Evolutionary conservation across 2,888 invertebrate species (phyloP), one percentile per base, ranked within the genome.

Genomic region (Drymonia ruficornis): DNA sequence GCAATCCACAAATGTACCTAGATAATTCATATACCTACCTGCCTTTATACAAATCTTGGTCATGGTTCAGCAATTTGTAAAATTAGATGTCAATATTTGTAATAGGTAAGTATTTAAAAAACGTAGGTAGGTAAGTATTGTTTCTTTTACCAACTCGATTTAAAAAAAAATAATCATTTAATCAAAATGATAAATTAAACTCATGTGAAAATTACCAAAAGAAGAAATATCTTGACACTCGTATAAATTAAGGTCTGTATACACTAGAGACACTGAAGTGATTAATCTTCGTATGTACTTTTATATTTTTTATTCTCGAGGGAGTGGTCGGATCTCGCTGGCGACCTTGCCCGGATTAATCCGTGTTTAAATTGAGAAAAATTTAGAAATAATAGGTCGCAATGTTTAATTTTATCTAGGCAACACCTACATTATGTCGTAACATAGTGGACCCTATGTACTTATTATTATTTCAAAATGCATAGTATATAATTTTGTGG

Each of bases 401-500:
- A 53, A 59, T 49, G 28, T 54, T 65, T 74, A 70, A 78, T 59
- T 67, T 75, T 70, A 76, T 65, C 69, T 78, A 81, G 71, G 74
- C 70, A 72, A 74, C 72, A 72, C 64, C 76, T 81, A 82, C 72
- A 72, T 70, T 69, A 67, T 65, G 63, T 52, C 63, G 65, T 69
- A 72, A 77, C 74, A 74, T 72, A 77, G 78, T 84, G 84, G 84
- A 83, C 84, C 84, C 84, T 81, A 83, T 74, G 67, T 80, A 77
- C 74, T 82, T 81, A 80, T 63, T 64, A 59, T 70, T 61, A 46
- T 53, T 46, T 31, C 2, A 43, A 63, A 62, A 42, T 56, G 51
- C 59, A 13, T 11, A 6, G 40, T 40, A 38, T 15, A 28, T 23
- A 31, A 31, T 31, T 31, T 31, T 9, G 11, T 31, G 11, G 1